Conservation (phyloP, 2,888 invertebrate genomes). For the Agelastica alni region DNA sequence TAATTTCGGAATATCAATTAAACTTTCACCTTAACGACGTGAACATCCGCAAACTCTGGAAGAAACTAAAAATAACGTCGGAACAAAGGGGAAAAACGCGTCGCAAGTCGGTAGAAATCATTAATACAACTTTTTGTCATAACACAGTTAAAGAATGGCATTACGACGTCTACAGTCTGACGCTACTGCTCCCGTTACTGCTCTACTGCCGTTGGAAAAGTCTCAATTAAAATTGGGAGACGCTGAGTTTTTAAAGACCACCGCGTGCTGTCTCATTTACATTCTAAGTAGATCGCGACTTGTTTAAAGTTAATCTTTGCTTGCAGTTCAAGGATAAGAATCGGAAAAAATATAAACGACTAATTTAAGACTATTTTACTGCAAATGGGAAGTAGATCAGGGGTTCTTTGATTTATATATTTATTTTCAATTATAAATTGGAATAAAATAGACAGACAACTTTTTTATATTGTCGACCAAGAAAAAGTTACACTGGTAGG, state of each 20-base stretch:
- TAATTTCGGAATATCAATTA: too few species aligned
- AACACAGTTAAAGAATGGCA: conserved; percentile 47
- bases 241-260: conserved; percentile 15
- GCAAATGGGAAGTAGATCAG: too few species aligned
- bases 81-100: conserved; percentile 1
- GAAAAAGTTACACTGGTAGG: too few species aligned
- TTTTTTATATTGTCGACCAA: too few species aligned
- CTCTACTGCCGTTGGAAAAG: conserved; percentile 6
- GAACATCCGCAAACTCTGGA: neutral
- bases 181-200: conserved; percentile 45
- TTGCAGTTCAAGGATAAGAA: conserved; percentile 19
- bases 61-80: conserved; percentile 1
- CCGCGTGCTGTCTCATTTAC: conserved; percentile 15
- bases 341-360: neutral
- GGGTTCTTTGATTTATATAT: too few species aligned
- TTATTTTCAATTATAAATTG: too few species aligned
- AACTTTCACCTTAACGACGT: neutral
- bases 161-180: conserved; percentile 30
- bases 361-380: too few species aligned
- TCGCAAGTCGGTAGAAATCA: conserved; percentile 26
- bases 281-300: conserved; percentile 20
- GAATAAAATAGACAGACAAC: too few species aligned
- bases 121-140: conserved; percentile 58
- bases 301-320: conserved; percentile 14
- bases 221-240: conserved; percentile 22